These are phyloP conservation scores for Sebastes melanostomus DNA, from an alignment of 2,797 vertebrate genomes.

Conservation along the genomic window DNA sequence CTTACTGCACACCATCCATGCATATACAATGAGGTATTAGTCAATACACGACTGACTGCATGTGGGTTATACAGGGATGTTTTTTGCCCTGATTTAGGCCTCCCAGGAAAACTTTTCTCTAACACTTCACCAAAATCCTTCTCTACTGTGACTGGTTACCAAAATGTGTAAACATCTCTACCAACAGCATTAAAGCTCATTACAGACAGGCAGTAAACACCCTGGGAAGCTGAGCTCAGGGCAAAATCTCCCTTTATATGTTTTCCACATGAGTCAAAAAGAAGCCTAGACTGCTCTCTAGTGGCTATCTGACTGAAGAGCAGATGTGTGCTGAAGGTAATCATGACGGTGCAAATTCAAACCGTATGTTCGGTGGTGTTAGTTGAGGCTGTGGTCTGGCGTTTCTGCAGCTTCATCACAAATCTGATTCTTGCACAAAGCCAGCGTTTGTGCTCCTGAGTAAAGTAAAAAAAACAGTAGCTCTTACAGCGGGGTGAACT, in stretches of 20 bases:
- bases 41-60: neutral
- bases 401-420: conserved; percentile 16
- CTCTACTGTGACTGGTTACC: neutral
- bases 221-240: neutral
- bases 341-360: conserved; percentile 50
- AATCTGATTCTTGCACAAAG: neutral
- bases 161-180: neutral
- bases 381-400: neutral
- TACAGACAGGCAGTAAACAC: rapidly evolving
- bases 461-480: neutral
- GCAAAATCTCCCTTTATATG: rapidly evolving
- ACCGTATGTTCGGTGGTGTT: neutral
- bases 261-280: neutral
- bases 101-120: neutral
- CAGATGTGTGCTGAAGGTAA: neutral
- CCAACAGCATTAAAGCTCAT: rapidly evolving
- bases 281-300: conserved; percentile 39
- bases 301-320: neutral
- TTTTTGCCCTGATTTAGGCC: neutral
- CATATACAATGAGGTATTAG: conserved; percentile 9
- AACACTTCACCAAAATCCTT: neutral
- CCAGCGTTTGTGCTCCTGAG: neutral
- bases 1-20: neutral
- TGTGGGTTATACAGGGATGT: neutral
- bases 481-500: neutral